These are phyloP conservation scores for Tretioscincus oriximinensis DNA, from an alignment of 2,113 vertebrate species.

Conservation along the genomic window DNA sequence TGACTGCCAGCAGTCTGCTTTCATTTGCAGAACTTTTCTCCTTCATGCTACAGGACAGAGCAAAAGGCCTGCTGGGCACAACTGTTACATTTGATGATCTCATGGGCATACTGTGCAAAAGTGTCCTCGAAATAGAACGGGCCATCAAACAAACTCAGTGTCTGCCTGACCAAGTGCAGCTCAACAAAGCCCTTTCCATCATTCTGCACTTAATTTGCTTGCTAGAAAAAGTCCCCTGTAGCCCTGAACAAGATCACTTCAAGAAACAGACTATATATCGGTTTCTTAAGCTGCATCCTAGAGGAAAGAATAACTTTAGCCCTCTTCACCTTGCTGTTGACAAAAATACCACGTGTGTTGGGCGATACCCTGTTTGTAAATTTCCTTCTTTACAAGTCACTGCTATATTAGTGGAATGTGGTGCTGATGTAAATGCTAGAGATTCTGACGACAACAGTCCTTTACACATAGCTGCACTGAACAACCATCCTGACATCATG, in stretches of 20 bases:
- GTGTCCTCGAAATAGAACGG: conserved; percentile 94
- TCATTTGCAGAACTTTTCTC: conserved; percentile 98
- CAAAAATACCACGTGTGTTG: conserved; percentile 94
- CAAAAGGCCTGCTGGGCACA: conserved; percentile 93
- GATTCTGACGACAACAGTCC: conserved; percentile 95
- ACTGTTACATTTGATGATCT: conserved; percentile 95
- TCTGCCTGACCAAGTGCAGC: conserved; percentile 86
- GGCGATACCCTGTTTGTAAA: conserved; percentile 96
- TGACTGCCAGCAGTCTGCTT: conserved; percentile 95
- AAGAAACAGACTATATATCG: conserved; percentile 97
- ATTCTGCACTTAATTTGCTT: conserved; percentile 98
- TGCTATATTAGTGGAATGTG: conserved; percentile 93
- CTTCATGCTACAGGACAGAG: conserved; percentile 98
- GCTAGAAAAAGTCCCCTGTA: conserved; percentile 95
- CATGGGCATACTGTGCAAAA: conserved; percentile 96
- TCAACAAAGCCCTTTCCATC: conserved; percentile 97
- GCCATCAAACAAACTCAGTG: conserved; percentile 84
- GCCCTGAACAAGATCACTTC: conserved; percentile 90
- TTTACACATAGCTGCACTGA: conserved; percentile 91
- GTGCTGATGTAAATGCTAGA: conserved; percentile 89
- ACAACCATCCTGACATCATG: conserved; percentile 98
- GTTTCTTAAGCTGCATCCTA: conserved; percentile 94
- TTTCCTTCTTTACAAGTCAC: conserved; percentile 95
- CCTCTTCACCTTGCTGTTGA: conserved; percentile 97
- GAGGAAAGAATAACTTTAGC: conserved; percentile 94